A percentile compares a stretch with the other conserved stretches of the same genome.
Evolutionary conservation across 2,797 vertebrate species (phyloP).

Genomic region (Tenualosa thibaudeaui): DNA sequence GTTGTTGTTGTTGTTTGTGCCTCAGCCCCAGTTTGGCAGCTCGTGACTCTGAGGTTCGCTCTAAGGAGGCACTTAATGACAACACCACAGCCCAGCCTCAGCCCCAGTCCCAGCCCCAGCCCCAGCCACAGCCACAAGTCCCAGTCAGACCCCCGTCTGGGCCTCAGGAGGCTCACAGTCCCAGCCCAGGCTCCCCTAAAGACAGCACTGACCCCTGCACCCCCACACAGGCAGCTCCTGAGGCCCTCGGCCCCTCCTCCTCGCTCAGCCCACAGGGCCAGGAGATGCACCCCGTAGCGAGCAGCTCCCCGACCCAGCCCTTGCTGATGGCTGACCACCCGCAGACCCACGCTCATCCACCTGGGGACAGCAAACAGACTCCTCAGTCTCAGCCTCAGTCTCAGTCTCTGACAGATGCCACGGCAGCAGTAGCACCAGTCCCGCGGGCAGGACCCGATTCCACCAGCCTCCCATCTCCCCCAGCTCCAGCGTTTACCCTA

Average conservation of each 20-base stretch:
- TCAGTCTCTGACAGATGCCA: no score
- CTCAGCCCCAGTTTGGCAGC: slow-evolving; percentile 64
- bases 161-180: not conserved
- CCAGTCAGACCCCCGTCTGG: not conserved
- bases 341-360: not conserved
- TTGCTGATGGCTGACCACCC: slow-evolving; percentile 41
- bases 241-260: slow-evolving; percentile 18
- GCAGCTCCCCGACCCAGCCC: slow-evolving; percentile 23
- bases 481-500: slow-evolving; percentile 22
- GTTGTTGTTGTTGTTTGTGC: slow-evolving; percentile 37
- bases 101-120: slow-evolving; percentile 20
- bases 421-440: no score
- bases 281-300: not conserved
- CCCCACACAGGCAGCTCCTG: slow-evolving; percentile 29
- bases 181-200: not conserved
- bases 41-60: slow-evolving; percentile 67
- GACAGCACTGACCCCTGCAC: slow-evolving; percentile 22
- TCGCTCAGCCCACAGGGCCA: not conserved
- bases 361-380: slow-evolving; percentile 24
- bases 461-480: slow-evolving; percentile 33
- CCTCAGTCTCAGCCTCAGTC: not conserved
- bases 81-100: slow-evolving; percentile 53
- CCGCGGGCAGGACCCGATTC: not conserved
- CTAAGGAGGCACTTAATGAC: slow-evolving; percentile 60
- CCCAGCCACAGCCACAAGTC: not conserved